Evolutionary conservation across 1,140 invertebrate genomes (phyloP).

Genomic region (Bombus superbus): DNA sequence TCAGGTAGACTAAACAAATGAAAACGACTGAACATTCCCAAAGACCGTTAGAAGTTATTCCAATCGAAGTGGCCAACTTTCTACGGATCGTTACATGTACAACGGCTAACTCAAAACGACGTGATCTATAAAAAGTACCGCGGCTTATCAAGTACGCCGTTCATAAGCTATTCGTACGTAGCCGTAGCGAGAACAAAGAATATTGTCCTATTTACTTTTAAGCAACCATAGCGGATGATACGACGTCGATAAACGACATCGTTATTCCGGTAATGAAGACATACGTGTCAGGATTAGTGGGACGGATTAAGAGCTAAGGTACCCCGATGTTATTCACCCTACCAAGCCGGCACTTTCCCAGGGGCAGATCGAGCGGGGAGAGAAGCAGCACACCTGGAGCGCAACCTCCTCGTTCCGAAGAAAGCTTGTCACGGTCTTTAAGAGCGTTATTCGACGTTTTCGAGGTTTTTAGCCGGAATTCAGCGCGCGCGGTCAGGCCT

Average conservation of each 20-base stretch:
- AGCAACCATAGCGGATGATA: neutral
- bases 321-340: neutral
- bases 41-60: too few relatives aligned
- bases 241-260: neutral
- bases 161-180: too few relatives aligned
- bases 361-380: neutral
- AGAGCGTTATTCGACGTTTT: slow-evolving; percentile 50
- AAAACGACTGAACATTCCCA: too few relatives aligned
- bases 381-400: slow-evolving; percentile 19
- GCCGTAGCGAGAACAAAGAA: neutral
- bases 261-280: neutral
- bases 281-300: neutral
- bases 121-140: too few relatives aligned
- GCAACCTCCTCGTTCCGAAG: neutral
- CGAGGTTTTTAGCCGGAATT: slow-evolving; percentile 40
- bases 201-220: neutral
- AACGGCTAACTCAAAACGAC: too few relatives aligned
- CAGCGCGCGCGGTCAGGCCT: slow-evolving; percentile 10
- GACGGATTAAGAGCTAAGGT: neutral
- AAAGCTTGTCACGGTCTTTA: slow-evolving; percentile 44
- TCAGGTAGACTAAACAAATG: too few relatives aligned
- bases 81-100: too few relatives aligned
- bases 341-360: neutral
- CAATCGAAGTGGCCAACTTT: too few relatives aligned
- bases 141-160: too few relatives aligned